Conservation (phyloP, 2,888 invertebrate species). For the Mesopsocus fuscifrons region DNA sequence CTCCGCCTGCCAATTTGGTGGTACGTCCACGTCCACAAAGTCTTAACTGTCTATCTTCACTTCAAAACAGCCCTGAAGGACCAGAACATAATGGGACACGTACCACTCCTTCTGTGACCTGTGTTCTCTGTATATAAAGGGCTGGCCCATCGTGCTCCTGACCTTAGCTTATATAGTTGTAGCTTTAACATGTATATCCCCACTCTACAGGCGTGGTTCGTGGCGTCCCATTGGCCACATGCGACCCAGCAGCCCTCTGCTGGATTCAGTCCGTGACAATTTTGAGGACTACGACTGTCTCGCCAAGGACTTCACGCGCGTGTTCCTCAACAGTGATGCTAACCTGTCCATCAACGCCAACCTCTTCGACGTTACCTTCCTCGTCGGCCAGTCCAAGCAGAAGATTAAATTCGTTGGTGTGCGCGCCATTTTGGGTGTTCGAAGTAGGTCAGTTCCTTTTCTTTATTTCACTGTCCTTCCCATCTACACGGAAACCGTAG, state of each 20-base stretch:
- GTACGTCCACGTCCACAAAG: too few species aligned
- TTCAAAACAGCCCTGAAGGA: too few species aligned
- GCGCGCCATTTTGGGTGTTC: conserved; percentile 73
- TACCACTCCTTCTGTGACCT: too few species aligned
- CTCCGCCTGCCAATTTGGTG: too few species aligned
- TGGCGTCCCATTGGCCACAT: conserved; percentile 91
- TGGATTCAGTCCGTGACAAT: conserved; percentile 83
- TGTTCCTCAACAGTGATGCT: conserved; percentile 68
- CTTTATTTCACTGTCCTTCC: too few species aligned
- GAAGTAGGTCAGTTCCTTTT: conserved; percentile 48
- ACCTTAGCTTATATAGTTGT: too few species aligned
- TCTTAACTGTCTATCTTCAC: too few species aligned
- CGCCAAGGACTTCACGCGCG: conserved; percentile 78
- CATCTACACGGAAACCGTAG: too few species aligned
- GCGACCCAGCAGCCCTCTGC: conserved; percentile 78
- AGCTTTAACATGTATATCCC: too few species aligned
- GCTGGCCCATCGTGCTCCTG: too few species aligned
- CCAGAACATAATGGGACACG: too few species aligned
- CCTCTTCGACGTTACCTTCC: conserved; percentile 76
- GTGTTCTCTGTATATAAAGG: too few species aligned
- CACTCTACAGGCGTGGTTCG: conserved; percentile 42
- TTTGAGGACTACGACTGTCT: conserved; percentile 89
- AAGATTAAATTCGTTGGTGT: conserved; percentile 82
- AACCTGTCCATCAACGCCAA: conserved; percentile 60
- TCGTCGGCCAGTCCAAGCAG: conserved; percentile 82